Conservation (phyloP, 1,140 invertebrate genomes). For the Heliconius eleuchia region DNA sequence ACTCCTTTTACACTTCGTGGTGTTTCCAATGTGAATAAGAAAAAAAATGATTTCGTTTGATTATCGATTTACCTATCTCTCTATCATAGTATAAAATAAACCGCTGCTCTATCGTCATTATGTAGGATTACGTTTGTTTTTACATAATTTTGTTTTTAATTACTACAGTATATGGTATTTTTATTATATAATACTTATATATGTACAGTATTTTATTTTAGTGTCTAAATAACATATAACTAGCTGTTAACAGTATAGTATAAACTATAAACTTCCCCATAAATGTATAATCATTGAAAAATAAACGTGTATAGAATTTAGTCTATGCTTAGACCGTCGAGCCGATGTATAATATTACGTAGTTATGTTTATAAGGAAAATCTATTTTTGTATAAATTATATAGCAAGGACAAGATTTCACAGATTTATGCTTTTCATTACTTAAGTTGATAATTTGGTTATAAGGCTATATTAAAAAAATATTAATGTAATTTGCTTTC, state of each 20-base stretch:
- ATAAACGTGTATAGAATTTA: not conserved
- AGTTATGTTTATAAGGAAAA: conserved; percentile 3
- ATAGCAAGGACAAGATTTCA: not conserved
- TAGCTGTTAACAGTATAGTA: not conserved
- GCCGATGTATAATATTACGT: not conserved
- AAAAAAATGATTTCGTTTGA: too few species aligned
- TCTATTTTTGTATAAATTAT: not conserved
- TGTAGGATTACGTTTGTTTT: too few species aligned
- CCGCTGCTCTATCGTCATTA: too few species aligned
- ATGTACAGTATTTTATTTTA: not conserved
- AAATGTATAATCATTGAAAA: not conserved
- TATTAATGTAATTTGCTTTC: not conserved
- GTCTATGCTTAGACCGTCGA: not conserved
- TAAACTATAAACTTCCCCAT: not conserved
- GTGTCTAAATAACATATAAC: not conserved
- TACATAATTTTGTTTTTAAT: too few species aligned
- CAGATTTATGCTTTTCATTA: not conserved
- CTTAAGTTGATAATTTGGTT: not conserved
- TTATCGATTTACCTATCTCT: too few species aligned
- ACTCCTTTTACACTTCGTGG: too few species aligned
- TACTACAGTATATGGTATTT: too few species aligned
- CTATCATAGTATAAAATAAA: too few species aligned
- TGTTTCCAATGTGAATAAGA: too few species aligned
- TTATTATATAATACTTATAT: too few species aligned
- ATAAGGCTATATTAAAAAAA: not conserved